phyloP scores from a whole-genome alignment of 2,888 invertebrate genomes.

The Plagiodera versicolora region DNA sequence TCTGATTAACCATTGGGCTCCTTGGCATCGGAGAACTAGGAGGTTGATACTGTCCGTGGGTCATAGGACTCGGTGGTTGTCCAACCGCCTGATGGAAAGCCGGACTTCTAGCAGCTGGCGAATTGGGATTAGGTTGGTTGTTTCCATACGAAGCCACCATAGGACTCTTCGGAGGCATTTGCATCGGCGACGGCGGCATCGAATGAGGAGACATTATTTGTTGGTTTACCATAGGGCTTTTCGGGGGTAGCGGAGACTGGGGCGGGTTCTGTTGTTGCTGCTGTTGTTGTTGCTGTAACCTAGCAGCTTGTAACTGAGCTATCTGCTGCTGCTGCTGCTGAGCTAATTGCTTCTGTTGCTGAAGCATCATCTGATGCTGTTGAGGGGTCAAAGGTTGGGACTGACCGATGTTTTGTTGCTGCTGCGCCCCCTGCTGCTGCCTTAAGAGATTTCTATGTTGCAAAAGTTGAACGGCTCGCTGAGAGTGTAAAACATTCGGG shows the following conservation, averaged over 20 bases:
- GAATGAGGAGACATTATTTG: conserved; percentile 54
- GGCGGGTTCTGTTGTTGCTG: conserved; percentile 51
- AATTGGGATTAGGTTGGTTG: conserved; percentile 59
- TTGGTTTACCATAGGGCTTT: conserved; percentile 56
- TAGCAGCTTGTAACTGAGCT: conserved; percentile 56
- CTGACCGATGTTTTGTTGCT: conserved; percentile 40
- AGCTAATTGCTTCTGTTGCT: conserved; percentile 44
- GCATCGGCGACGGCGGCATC: conserved; percentile 56
- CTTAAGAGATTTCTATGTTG: conserved; percentile 49
- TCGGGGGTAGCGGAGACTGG: conserved; percentile 60
- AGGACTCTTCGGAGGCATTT: conserved; percentile 49
- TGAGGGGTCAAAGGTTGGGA: conserved; percentile 48
- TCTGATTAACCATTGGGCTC: conserved; percentile 52
- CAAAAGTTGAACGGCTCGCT: conserved; percentile 48
- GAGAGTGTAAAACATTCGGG: conserved; percentile 54
- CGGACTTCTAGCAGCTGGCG: conserved; percentile 63
- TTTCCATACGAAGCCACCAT: conserved; percentile 43
- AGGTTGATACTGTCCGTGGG: conserved; percentile 56
- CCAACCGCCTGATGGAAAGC: conserved; percentile 56
- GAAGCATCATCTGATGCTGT: conserved; percentile 51
- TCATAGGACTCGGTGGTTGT: conserved; percentile 58
- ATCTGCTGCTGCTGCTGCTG: conserved; percentile 46
- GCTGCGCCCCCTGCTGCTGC: conserved; percentile 48
- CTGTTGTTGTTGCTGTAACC: conserved; percentile 31
- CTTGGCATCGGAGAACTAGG: conserved; percentile 54